A percentile compares a stretch with the other conserved stretches of the same genome.
Evolutionary conservation across 2,113 vertebrate genomes (phyloP).

Genomic region (Procavia capensis): DNA sequence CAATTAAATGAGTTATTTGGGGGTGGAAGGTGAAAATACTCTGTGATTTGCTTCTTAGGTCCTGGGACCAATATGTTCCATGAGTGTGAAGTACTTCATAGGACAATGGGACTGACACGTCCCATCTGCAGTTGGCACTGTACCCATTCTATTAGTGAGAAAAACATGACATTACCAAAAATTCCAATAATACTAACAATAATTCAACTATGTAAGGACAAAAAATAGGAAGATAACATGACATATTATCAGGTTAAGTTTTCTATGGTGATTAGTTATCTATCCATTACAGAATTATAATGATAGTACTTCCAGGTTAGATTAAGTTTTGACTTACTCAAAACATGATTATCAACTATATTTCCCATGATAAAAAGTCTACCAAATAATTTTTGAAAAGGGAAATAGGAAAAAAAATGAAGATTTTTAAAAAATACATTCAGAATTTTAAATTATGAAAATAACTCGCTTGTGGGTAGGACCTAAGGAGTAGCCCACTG

Average conservation of each 20-base stretch:
- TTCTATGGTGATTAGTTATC: neutral
- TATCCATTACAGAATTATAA: constrained; percentile 21
- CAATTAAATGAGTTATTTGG: too few relatives aligned
- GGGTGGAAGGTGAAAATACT: too few relatives aligned
- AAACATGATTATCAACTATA: constrained; percentile 34
- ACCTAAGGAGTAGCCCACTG: neutral
- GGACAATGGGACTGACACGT: too few relatives aligned
- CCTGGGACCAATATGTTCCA: too few relatives aligned
- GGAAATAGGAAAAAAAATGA: neutral
- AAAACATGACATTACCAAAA: too few relatives aligned
- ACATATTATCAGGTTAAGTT: neutral
- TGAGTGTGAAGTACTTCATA: too few relatives aligned
- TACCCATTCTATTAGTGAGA: too few relatives aligned
- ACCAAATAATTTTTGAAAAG: neutral
- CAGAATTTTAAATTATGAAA: neutral
- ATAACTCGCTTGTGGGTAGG: neutral
- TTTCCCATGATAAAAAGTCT: neutral
- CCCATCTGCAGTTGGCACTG: too few relatives aligned
- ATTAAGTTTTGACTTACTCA: neutral
- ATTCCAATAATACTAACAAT: too few relatives aligned
- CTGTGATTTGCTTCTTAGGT: too few relatives aligned
- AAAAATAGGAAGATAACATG: neutral
- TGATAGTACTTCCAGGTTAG: neutral
- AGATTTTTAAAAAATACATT: constrained; percentile 31
- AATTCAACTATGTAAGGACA: too few relatives aligned